Evolutionary conservation across 2,113 vertebrate genomes (phyloP).

Genomic region (Aleadryas rufinucha): DNA sequence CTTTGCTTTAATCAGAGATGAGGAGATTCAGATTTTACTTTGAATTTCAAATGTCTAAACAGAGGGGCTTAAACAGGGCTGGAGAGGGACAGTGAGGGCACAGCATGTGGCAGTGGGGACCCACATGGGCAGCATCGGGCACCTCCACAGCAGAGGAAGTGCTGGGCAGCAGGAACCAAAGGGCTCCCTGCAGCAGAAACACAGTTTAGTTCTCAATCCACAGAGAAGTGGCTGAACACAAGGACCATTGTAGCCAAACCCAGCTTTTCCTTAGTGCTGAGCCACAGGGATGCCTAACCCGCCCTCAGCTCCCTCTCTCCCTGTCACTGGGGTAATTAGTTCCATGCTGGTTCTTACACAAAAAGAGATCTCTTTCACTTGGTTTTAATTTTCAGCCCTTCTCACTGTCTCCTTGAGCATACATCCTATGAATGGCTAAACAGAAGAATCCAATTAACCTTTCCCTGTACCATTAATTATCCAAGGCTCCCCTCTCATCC

Average conservation of each 20-base stretch:
- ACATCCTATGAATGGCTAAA: not conserved
- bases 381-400: slow-evolving; percentile 14
- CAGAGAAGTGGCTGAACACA: not conserved
- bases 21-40: not conserved
- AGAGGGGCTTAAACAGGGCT: not conserved
- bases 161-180: not conserved
- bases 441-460: slow-evolving; percentile 51
- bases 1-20: not conserved
- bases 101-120: not conserved
- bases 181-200: not conserved
- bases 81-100: not conserved
- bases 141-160: not conserved
- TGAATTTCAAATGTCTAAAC: not conserved
- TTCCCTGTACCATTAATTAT: slow-evolving; percentile 27
- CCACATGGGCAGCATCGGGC: rapidly evolving
- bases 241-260: not conserved
- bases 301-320: not conserved
- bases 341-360: not conserved
- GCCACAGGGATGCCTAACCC: not conserved
- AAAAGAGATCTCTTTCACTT: not conserved
- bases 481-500: not conserved
- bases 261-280: not conserved
- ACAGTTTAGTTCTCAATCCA: not conserved
- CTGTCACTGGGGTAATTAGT: not conserved
- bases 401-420: not conserved